Evolutionary conservation across 2,888 invertebrate genomes (phyloP).

Genomic region (Pristionchus arcanus): DNA sequence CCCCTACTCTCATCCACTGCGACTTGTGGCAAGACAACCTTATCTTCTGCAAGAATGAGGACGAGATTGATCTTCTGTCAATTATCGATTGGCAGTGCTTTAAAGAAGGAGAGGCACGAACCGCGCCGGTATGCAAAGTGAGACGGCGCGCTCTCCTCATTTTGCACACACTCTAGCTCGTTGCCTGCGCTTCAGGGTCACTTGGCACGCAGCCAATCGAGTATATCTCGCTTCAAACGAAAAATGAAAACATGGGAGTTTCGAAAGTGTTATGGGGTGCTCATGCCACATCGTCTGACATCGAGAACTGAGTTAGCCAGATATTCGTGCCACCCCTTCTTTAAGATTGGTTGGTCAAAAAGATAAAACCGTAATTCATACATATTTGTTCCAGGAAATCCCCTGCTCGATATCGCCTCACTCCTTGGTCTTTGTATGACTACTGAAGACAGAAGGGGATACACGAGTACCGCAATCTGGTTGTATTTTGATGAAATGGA

Average conservation of each 20-base stretch:
- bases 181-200: no score
- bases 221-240: no score
- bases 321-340: no score
- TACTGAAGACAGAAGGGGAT: neutral
- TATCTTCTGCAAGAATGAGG: neutral
- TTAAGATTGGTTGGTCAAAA: neutral
- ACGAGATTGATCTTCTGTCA: neutral
- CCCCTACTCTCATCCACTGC: conserved; percentile 13
- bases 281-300: no score
- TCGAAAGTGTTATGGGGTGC: no score
- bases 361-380: neutral
- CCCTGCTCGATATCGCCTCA: conserved; percentile 17
- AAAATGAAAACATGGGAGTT: no score
- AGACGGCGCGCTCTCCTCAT: no score
- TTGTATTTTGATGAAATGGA: neutral
- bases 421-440: neutral
- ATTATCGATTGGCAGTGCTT: conserved; percentile 43
- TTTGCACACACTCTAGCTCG: no score
- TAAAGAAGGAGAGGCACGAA: no score
- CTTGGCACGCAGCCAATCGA: no score
- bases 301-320: no score
- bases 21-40: conserved; percentile 17
- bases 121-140: no score
- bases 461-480: neutral
- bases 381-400: neutral